A percentile compares a stretch with the other conserved stretches of the same genome.
These are phyloP conservation scores for Petrocephalus zakoni DNA, from an alignment of 2,113 vertebrate genomes.

Conservation along the genomic window DNA sequence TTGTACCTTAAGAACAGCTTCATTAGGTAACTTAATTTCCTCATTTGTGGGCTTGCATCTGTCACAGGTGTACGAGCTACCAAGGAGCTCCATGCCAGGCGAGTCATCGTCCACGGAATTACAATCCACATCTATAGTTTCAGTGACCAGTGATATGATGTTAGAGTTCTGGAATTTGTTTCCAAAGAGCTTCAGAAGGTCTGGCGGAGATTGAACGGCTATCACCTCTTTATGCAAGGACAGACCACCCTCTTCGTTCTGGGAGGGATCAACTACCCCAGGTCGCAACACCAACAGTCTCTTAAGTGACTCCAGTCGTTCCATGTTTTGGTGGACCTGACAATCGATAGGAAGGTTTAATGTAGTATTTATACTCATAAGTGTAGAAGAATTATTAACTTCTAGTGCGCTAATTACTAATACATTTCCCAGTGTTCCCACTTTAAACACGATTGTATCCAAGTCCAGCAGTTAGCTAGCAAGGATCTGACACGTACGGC, in stretches of 20 bases:
- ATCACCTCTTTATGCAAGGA: conserved; percentile 22
- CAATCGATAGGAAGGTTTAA: not conserved
- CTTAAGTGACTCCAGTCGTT: conserved; percentile 2
- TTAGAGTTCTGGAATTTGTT: not conserved
- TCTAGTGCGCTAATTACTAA: not conserved
- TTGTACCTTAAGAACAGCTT: conserved; percentile 33
- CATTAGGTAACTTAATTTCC: conserved; percentile 27
- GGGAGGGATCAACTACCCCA: conserved; percentile 32
- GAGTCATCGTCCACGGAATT: not conserved
- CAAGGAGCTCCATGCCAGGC: not conserved
- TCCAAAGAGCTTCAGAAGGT: conserved; percentile 27
- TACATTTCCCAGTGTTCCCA: not conserved
- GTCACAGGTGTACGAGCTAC: not conserved
- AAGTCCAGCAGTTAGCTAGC: not conserved
- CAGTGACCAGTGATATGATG: conserved; percentile 7
- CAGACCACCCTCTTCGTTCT: conserved; percentile 10
- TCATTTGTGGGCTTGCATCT: conserved; percentile 27
- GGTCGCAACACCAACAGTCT: conserved; percentile 30
- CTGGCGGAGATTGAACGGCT: conserved; percentile 6
- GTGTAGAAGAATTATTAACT: not conserved
- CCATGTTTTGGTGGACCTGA: conserved; percentile 31
- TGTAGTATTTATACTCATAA: not conserved
- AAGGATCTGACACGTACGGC: not conserved
- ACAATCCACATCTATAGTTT: conserved; percentile 25
- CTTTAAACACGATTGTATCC: not conserved